Percentiles rank a stretch among this genome's conserved stretches.
Evolutionary conservation across 2,113 vertebrate species (phyloP).

Genomic region (Acrocephalus arundinaceus): DNA sequence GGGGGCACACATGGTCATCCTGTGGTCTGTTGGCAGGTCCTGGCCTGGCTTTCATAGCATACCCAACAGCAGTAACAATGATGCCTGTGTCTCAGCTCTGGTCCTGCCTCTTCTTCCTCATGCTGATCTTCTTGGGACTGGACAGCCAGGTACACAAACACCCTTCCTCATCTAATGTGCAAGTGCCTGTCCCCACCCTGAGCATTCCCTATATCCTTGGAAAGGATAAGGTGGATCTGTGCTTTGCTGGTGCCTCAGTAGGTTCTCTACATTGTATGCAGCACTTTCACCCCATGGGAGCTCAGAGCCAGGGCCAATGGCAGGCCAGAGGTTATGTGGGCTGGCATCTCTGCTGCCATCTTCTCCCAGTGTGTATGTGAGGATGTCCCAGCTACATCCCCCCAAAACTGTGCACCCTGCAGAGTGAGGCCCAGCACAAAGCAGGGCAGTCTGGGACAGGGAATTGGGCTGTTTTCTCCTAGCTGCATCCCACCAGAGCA

Average conservation of each 20-base stretch:
- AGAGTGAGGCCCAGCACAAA: background rate
- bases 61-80: constrained; percentile 85
- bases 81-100: constrained; percentile 87
- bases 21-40: constrained; percentile 76
- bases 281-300: background rate
- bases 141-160: constrained; percentile 82
- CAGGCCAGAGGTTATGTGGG: background rate
- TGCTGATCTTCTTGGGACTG: constrained; percentile 89
- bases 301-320: background rate
- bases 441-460: background rate
- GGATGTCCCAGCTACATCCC: background rate
- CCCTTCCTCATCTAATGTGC: background rate
- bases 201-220: background rate
- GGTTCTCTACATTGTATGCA: accelerated
- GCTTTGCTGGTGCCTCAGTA: background rate
- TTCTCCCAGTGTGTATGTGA: background rate
- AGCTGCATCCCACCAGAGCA: background rate
- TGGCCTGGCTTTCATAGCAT: constrained; percentile 85
- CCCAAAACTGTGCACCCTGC: background rate
- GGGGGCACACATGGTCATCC: background rate
- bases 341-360: background rate
- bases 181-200: background rate
- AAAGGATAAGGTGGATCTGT: background rate
- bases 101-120: constrained; percentile 93
- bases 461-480: background rate